phyloP scores from a whole-genome alignment of 2,888 invertebrate genomes.

The Scaptomyza flava region DNA sequence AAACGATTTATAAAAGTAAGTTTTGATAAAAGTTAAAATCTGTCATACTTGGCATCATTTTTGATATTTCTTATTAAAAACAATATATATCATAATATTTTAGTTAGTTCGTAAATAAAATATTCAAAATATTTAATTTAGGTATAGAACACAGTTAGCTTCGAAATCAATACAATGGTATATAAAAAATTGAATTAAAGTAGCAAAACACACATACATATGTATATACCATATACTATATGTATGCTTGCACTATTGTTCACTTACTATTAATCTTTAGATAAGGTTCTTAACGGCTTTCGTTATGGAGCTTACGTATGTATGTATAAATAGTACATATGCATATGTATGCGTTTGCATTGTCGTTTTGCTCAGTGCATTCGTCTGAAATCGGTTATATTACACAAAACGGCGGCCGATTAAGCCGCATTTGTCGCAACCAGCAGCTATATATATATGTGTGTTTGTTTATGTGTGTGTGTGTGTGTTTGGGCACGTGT shows the following conservation, averaged over 20 bases:
- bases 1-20: too few species aligned
- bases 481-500: slow-evolving; percentile 15
- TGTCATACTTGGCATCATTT: too few species aligned
- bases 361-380: slow-evolving; percentile 17
- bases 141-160: too few species aligned
- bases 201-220: too few species aligned
- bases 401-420: slow-evolving; percentile 52
- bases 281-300: slow-evolving; percentile 2
- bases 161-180: too few species aligned
- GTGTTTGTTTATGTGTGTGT: slow-evolving; percentile 7
- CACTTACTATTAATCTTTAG: neutral
- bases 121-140: too few species aligned
- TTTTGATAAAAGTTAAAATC: too few species aligned
- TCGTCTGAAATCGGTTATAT: slow-evolving; percentile 56
- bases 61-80: too few species aligned
- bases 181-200: too few species aligned
- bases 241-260: neutral
- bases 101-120: too few species aligned
- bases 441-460: slow-evolving; percentile 6
- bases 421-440: slow-evolving; percentile 41
- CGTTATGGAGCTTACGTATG: neutral
- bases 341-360: slow-evolving; percentile 2
- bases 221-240: neutral
- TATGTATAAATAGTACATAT: neutral
- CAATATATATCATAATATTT: too few species aligned